Evolutionary conservation across 2,888 invertebrate genomes (phyloP).

Genomic region (Antheraea assamensis): DNA sequence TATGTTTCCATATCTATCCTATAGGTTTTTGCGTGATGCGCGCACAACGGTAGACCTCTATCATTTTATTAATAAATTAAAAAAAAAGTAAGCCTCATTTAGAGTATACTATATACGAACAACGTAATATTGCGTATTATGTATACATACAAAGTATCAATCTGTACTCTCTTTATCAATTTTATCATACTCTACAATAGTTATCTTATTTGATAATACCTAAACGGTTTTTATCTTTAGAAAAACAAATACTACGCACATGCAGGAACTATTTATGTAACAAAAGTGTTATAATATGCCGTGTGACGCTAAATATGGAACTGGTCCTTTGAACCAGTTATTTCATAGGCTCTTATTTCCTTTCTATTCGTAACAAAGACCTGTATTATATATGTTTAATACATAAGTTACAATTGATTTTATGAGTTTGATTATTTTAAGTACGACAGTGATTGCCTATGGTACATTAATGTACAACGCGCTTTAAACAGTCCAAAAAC

Average conservation of each 20-base stretch:
- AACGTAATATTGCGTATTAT: too few relatives aligned
- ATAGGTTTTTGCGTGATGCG: too few relatives aligned
- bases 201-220: background rate
- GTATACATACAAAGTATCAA: background rate
- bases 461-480: background rate
- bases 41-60: too few relatives aligned
- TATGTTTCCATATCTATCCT: too few relatives aligned
- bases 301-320: background rate
- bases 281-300: background rate
- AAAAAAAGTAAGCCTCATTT: too few relatives aligned
- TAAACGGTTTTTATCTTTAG: background rate
- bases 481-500: background rate
- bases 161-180: slow-evolving; percentile 1
- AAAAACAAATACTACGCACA: slow-evolving; percentile 1
- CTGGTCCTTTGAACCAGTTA: background rate
- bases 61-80: too few relatives aligned
- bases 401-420: background rate
- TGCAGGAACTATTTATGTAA: background rate
- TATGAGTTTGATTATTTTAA: background rate
- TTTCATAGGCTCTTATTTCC: background rate
- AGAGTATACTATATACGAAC: too few relatives aligned
- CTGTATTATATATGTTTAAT: background rate
- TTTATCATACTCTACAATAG: background rate
- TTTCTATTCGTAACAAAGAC: slow-evolving; percentile 7
- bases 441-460: background rate